Evolutionary conservation across 1,140 invertebrate genomes (phyloP).

Genomic region (Orchesella cincta): DNA sequence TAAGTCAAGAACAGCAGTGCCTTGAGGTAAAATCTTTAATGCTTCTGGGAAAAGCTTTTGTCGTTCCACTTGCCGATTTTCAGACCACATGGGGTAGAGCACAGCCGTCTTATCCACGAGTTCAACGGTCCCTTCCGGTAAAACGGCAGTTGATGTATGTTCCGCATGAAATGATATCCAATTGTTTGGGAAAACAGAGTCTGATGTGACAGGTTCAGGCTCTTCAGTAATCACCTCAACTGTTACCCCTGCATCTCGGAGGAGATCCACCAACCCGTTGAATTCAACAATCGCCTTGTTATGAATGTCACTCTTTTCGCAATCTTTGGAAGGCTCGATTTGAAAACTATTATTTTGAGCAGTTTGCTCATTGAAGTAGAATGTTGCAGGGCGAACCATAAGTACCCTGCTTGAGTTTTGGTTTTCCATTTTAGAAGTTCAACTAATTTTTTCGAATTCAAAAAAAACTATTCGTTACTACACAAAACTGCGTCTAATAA

Average conservation of each 20-base stretch:
- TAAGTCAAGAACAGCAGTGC: constrained; percentile 40
- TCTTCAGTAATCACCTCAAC: constrained; percentile 46
- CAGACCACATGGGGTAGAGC: constrained; percentile 48
- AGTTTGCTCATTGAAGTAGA: constrained; percentile 50
- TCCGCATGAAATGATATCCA: constrained; percentile 47
- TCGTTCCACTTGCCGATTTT: constrained; percentile 45
- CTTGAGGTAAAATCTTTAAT: constrained; percentile 28
- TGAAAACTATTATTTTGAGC: constrained; percentile 49
- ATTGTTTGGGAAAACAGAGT: constrained; percentile 52
- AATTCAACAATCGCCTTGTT: constrained; percentile 43
- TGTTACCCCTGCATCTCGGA: constrained; percentile 34
- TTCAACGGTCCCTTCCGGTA: neutral
- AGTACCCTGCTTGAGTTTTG: constrained; percentile 16
- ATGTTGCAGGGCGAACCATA: constrained; percentile 49
- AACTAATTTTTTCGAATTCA: neutral
- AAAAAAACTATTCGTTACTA: too few relatives aligned
- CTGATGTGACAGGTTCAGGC: constrained; percentile 41
- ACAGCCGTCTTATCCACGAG: constrained; percentile 34
- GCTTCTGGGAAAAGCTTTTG: constrained; percentile 28
- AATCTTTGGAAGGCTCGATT: neutral
- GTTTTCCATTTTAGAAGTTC: neutral
- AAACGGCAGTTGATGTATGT: neutral
- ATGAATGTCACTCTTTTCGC: constrained; percentile 18
- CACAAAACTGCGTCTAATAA: too few relatives aligned
- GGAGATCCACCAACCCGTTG: constrained; percentile 38